A percentile compares a stretch with the other conserved stretches of the same genome.
These are phyloP conservation scores for Orthosia incerta DNA, from an alignment of 2,888 invertebrate species.

Conservation along the genomic window DNA sequence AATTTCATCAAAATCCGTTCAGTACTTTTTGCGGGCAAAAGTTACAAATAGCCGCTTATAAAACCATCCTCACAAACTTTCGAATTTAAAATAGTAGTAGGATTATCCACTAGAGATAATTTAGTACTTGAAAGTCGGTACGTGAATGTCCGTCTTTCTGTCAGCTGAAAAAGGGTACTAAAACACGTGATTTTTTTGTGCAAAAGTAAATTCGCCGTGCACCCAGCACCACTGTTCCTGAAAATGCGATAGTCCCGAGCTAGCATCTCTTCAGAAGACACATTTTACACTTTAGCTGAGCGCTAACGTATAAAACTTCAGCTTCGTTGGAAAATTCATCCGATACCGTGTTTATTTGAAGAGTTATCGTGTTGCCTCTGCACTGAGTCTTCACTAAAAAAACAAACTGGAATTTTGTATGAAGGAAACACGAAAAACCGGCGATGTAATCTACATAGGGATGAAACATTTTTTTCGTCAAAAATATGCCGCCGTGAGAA, in stretches of 20 bases:
- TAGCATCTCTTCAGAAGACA: conserved; percentile 52
- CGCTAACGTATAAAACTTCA: conserved; percentile 53
- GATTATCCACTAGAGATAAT: no score
- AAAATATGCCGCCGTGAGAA: conserved; percentile 31
- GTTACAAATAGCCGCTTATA: no score
- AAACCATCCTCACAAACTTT: no score
- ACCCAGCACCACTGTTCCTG: conserved; percentile 9
- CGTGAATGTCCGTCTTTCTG: no score
- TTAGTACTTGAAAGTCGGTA: no score
- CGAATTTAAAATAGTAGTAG: no score
- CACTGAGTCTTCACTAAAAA: conserved; percentile 31
- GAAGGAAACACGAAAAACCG: conserved; percentile 33
- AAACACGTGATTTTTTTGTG: not conserved
- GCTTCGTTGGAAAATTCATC: conserved; percentile 37
- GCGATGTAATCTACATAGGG: conserved; percentile 36
- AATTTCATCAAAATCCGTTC: no score
- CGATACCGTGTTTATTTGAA: conserved; percentile 57
- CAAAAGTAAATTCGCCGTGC: conserved; percentile 3
- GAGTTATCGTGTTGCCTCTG: conserved; percentile 39
- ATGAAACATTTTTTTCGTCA: conserved; percentile 27
- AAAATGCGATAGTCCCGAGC: conserved; percentile 27
- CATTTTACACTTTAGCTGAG: conserved; percentile 54
- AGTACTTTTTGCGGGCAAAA: no score
- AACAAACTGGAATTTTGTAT: conserved; percentile 39
- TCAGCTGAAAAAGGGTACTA: not conserved